These are phyloP conservation scores for Mactra quadrangularis DNA, from an alignment of 1,140 invertebrate genomes.

Conservation along the genomic window DNA sequence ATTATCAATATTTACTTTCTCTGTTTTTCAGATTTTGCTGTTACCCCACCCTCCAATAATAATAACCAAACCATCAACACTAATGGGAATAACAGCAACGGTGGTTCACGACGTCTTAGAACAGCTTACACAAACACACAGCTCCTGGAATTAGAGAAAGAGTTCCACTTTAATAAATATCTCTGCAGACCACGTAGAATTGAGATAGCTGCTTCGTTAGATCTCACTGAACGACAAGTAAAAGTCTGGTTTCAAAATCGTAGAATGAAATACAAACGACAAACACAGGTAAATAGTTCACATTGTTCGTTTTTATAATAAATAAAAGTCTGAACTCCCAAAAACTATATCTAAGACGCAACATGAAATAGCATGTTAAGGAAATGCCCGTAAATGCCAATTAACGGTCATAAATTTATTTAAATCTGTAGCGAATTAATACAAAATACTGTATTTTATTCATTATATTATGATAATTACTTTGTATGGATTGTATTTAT, in stretches of 20 bases:
- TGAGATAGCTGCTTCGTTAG: slow-evolving; percentile 90
- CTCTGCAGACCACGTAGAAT: slow-evolving; percentile 92
- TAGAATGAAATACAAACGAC: slow-evolving; percentile 80
- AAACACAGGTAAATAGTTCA: slow-evolving; percentile 69
- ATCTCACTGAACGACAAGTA: slow-evolving; percentile 86
- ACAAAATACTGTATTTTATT: too few species aligned
- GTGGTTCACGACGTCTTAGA: slow-evolving; percentile 86
- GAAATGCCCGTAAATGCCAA: too few species aligned
- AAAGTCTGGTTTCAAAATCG: slow-evolving; percentile 82
- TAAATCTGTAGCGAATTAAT: too few species aligned
- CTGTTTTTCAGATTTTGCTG: slow-evolving; percentile 59
- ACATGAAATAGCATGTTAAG: too few species aligned
- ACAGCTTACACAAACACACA: slow-evolving; percentile 99
- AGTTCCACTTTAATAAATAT: slow-evolving; percentile 92
- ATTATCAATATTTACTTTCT: slow-evolving; percentile 53
- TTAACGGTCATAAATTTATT: too few species aligned
- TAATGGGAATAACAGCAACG: slow-evolving; percentile 61
- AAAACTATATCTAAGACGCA: too few species aligned
- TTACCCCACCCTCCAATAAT: slow-evolving; percentile 42
- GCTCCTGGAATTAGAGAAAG: slow-evolving; percentile 98
- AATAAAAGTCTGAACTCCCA: too few species aligned
- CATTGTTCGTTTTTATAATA: too few species aligned
- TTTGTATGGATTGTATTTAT: too few species aligned
- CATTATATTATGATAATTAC: too few species aligned
- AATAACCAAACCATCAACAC: slow-evolving; percentile 27